A percentile compares a stretch with the other conserved stretches of the same genome.
These are phyloP conservation scores for Eolophus roseicapilla DNA, from an alignment of 2,113 vertebrate genomes.

Conservation along the genomic window DNA sequence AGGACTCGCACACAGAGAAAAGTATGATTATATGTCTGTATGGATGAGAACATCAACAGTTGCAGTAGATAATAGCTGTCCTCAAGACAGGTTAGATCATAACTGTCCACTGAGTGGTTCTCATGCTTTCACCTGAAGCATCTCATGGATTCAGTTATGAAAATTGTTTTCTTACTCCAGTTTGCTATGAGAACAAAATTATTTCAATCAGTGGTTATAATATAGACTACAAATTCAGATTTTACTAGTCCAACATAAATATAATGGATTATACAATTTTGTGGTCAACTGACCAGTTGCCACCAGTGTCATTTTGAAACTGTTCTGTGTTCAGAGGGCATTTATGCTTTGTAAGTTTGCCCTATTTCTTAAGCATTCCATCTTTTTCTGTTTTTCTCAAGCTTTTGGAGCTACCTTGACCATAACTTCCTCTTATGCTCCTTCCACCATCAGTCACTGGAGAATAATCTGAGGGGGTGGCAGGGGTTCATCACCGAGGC, in stretches of 20 bases:
- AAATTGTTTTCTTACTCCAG: neutral
- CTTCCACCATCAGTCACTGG: neutral
- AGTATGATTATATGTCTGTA: neutral
- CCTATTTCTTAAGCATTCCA: neutral
- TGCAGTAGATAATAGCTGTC: neutral
- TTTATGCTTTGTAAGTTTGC: neutral
- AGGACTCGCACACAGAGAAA: neutral
- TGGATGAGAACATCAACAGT: neutral
- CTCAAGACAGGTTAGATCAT: neutral
- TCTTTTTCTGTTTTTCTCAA: neutral
- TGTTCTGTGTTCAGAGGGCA: neutral
- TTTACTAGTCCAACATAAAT: neutral
- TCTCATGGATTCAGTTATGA: neutral
- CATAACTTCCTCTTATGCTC: neutral
- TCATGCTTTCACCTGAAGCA: neutral
- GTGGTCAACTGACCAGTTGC: neutral
- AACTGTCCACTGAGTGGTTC: neutral
- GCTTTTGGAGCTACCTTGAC: neutral
- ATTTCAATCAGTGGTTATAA: neutral
- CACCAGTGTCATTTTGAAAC: neutral
- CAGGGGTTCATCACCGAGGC: neutral
- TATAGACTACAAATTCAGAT: neutral
- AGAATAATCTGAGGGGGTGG: neutral
- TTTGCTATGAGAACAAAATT: neutral
- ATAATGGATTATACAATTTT: neutral